These are phyloP conservation scores for Arbacia lixula DNA, from an alignment of 53 echinoderm and acorn worm species.

Conservation along the genomic window DNA sequence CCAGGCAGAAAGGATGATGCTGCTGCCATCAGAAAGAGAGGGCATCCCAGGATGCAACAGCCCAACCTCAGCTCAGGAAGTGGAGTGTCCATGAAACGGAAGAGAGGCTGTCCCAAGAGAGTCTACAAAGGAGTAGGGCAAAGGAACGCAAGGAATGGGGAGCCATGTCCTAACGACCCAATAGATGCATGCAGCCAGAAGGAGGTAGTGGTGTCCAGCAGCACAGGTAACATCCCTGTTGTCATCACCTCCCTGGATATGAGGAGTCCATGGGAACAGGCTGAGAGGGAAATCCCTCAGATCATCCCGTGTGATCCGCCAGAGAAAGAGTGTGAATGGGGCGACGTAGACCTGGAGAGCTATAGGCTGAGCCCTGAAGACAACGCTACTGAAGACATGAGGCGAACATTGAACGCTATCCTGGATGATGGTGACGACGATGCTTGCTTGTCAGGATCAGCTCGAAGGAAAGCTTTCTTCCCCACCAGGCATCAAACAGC, in stretches of 20 bases:
- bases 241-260: neutral
- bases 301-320: conserved; percentile 46
- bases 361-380: neutral
- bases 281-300: conserved; percentile 12
- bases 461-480: conserved; percentile 37
- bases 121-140: too few relatives aligned
- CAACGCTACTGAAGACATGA: neutral
- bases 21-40: too few relatives aligned
- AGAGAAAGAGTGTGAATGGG: conserved; percentile 16
- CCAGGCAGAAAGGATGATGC: too few relatives aligned
- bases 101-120: too few relatives aligned
- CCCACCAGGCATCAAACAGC: conserved; percentile 22
- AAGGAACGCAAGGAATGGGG: neutral
- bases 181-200: neutral
- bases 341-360: neutral
- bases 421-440: neutral
- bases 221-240: conserved; percentile 41
- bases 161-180: neutral
- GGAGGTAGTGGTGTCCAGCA: conserved; percentile 29
- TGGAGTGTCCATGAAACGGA: too few relatives aligned
- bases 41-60: too few relatives aligned
- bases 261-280: neutral
- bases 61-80: too few relatives aligned
- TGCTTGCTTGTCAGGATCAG: conserved; percentile 8
- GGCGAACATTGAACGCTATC: neutral